These are phyloP conservation scores for Artibeus jamaicensis DNA, from an alignment of 2,797 vertebrate species.

Conservation along the genomic window DNA sequence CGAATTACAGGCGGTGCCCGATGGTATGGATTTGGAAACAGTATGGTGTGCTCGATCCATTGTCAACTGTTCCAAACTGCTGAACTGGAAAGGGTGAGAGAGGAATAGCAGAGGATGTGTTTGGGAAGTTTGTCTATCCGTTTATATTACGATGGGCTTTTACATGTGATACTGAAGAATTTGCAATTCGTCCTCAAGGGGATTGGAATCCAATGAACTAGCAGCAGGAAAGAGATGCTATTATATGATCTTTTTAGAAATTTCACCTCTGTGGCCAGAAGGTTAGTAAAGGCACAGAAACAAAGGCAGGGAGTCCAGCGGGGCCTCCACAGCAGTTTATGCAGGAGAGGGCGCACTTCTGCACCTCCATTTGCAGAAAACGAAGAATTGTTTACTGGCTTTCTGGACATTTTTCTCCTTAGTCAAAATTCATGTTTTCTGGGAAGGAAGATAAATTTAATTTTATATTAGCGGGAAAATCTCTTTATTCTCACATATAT, in stretches of 20 bases:
- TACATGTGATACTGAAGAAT: neutral
- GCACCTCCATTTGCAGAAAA: neutral
- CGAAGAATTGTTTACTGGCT: neutral
- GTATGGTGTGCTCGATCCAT: neutral
- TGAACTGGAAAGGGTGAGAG: neutral
- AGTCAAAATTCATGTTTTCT: conserved; percentile 2
- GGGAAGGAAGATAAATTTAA: neutral
- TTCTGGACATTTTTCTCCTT: neutral
- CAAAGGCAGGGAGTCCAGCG: neutral
- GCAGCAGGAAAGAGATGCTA: neutral
- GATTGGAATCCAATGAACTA: neutral
- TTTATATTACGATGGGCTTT: neutral
- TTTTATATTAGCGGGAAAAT: neutral
- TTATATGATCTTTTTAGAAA: neutral
- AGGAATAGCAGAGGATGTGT: neutral
- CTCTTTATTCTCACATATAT: neutral
- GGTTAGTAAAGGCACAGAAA: neutral
- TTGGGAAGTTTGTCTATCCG: neutral
- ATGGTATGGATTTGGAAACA: neutral
- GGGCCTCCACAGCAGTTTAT: neutral
- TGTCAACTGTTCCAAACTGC: neutral
- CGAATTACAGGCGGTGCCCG: neutral
- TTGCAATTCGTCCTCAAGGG: neutral
- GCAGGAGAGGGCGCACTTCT: neutral
- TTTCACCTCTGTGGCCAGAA: neutral